Base-by-base conservation (phyloP, 92 coral and sea anemone species). In the Palythoa grandis region DNA sequence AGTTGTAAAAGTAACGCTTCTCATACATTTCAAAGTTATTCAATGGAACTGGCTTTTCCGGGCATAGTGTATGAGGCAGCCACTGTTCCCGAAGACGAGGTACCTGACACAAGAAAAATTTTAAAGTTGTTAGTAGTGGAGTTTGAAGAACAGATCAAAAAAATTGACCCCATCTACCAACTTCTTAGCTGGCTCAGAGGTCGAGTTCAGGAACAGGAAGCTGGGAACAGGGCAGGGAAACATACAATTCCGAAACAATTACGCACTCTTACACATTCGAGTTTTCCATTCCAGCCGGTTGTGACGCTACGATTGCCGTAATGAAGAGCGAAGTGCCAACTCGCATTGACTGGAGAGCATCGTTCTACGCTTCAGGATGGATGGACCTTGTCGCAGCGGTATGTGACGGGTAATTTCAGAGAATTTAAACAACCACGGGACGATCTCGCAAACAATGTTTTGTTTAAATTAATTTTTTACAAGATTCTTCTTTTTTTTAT, bases 271-370 rank as follows among this genome's bases (percentile, higher is more conserved):
- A 70, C 16, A 24, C 35, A 29, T 29, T 29, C 35, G 35, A 29
- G 35, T 29, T 29, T 29, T 29, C 35, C 35, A 29, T 29, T 29
- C 35, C 35, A 0, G 35, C 35, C 35, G 35, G 35, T 29, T 29
- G 35, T 29, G 35, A 29, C 1, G 35, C 35, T 29, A 29, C 35
- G 35, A 29, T 29, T 29, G 35, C 35, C 35, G 35, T 66, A 10
- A 66, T 66, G 71, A 66, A 66, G 29, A 66, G 13, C 29, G 71
- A 66, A n/a, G 11, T 66, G 71, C 71, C 71, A 23, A 66, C 71
- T 23, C 71, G 71, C n/a, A 66, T 66, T 66, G 71, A 66, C 71
- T 66, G 71, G 71, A 12, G 71, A 66, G 71, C 71, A n/a, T 66
- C 71, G 29, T 66, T 66, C 24, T 66, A 66, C 29, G 29, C 23